Base-by-base conservation (phyloP, 64 coral and sea anemone species). In the Hydrozoanthus tunicans region DNA sequence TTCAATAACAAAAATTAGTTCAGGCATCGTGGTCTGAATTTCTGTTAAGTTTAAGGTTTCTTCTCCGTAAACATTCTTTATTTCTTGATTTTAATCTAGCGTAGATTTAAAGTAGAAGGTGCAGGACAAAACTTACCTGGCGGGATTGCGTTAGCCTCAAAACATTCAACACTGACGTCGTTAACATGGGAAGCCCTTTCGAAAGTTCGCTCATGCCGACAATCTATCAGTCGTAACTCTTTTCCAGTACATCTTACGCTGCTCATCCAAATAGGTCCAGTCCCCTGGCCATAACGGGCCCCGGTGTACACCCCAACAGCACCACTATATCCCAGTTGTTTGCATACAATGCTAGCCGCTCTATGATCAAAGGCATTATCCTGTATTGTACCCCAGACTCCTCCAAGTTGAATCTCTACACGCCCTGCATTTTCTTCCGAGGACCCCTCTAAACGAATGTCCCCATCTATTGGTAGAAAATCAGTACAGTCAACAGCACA, bases 361-460 rank as follows among this genome's bases (percentile, higher is more conserved):
- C 80, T 59, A 59, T 52, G 8, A 51, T 82, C 80, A 52, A 82
- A 82, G 8, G 63, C n/a, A 8, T 6, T 82, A 32, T 82, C 59
- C 14, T 82, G 53, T 10, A 82, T 82, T 66, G 80, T 82, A 20
- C 80, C 80, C 80, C 80, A 82, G 26, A 82, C 14, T 32, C 80
- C 80, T 27, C 24, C 80, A 82, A 62, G 64, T 10, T 59, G 62
- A 10, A 82, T 53, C 53, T 82, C 80, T 3, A 82, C 80, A 13
- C 80, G 80, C 7, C 80, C 80, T 17, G 80, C 80, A 82, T 43
- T 43, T 43, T 0, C 32, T 43, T 43, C 0, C 32, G 32, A 43
- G 32, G 32, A 43, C 32, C 32, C 32, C 32, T 43, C 0, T 43
- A 82, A 82, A 14, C 59, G 80, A 25, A 82, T 61, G 7, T 59